These are phyloP conservation scores for Drosophila tani DNA, from an alignment of 1,140 invertebrate genomes.

Conservation along the genomic window DNA sequence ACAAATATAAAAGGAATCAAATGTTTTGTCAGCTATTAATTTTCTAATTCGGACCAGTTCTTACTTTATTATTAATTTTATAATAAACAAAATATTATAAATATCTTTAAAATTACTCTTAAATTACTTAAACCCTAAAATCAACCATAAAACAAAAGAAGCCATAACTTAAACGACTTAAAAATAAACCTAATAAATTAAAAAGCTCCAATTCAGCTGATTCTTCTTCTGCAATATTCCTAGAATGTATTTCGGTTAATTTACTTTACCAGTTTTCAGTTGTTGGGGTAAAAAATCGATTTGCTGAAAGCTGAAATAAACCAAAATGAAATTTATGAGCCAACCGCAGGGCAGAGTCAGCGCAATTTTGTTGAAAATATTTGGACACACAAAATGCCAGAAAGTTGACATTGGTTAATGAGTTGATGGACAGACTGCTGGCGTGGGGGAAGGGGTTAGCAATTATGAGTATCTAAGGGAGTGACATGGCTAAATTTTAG, in stretches of 20 bases:
- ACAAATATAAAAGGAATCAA: too few species aligned
- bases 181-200: slow-evolving; percentile 4
- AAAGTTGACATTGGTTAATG: slow-evolving; percentile 57
- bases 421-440: slow-evolving; percentile 29
- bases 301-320: slow-evolving; percentile 53
- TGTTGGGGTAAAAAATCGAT: slow-evolving; percentile 51
- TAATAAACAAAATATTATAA: background rate
- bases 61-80: background rate
- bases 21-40: too few species aligned
- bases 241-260: slow-evolving; percentile 28
- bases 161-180: too few species aligned
- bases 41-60: too few species aligned
- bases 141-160: background rate
- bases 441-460: background rate
- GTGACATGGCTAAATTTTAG: background rate
- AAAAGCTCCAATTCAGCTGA: background rate
- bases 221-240: slow-evolving; percentile 8
- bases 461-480: slow-evolving; percentile 42
- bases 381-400: slow-evolving; percentile 38
- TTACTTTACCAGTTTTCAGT: slow-evolving; percentile 11
- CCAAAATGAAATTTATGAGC: slow-evolving; percentile 54
- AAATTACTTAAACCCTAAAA: background rate
- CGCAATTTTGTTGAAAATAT: slow-evolving; percentile 38
- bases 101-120: background rate
- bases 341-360: slow-evolving; percentile 23